Base-by-base conservation (phyloP, 2,888 invertebrate species). In the Idaea straminata region DNA sequence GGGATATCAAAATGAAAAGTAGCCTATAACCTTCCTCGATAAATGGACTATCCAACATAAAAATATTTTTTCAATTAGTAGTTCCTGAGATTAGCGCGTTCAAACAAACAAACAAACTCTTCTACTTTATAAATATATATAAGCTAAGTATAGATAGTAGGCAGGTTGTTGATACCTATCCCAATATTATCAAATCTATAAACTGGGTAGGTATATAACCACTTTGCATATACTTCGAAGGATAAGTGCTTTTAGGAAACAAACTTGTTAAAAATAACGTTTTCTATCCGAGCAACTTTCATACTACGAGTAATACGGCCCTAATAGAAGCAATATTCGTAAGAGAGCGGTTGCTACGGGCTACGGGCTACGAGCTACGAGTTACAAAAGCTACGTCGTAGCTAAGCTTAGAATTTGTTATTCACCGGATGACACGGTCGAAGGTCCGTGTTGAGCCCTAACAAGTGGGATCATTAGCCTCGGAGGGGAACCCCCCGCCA, bases 381-480 rank as follows among this genome's bases (percentile, higher is more conserved):
- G 25, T 25, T 25, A 25, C 25, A 25, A 25, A 2, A 25, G 25
- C 25, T 83, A 80, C 76, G 78, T 71, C 76, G 79, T 80, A 82
- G 84, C 79, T 89, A 83, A 85, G 83, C 83, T 83, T 79, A 80
- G 84, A 88, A 89, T 92, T 92, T 90, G 91, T 91, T 91, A 92
- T 92, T 92, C 91, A 89, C 85, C 83, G 82, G 83, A 83, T 88
- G 87, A 88, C 91, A 89, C 86, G 85, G 86, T 71, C 85, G 84
- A 89, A 89, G 88, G 92, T 89, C 90, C 90, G 83, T 81, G 80
- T 79, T 86, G 89, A 91, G 90, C 88, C 89, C 84, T 89, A 91
- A 92, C 92, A 92, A 92, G 91, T 91, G 92, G 89, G 83, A 88
- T 92, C 91, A 91, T 92, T 92, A 92, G 90, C 84, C 83, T 74